These are phyloP conservation scores for Noctua comes DNA, from an alignment of 2,888 invertebrate genomes.

Conservation along the genomic window DNA sequence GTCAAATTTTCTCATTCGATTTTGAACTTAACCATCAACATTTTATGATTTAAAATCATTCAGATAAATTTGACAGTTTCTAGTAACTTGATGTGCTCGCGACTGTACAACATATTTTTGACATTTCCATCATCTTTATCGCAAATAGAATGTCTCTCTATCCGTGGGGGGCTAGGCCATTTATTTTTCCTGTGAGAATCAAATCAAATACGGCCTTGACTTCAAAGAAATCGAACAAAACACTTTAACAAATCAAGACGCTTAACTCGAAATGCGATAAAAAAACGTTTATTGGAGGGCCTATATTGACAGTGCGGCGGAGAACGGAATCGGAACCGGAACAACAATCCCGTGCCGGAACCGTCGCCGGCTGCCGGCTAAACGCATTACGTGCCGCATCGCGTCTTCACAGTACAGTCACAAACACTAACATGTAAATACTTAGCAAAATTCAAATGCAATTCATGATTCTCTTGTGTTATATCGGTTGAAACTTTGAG, in stretches of 20 bases:
- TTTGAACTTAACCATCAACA: no score
- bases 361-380: slow-evolving; percentile 69
- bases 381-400: slow-evolving; percentile 73
- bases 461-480: background rate
- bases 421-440: background rate
- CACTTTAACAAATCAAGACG: slow-evolving; percentile 17
- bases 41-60: no score
- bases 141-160: no score
- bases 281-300: slow-evolving; percentile 49
- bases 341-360: slow-evolving; percentile 84
- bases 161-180: background rate
- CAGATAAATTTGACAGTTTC: no score
- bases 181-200: background rate
- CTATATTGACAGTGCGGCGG: slow-evolving; percentile 57
- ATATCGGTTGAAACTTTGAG: background rate
- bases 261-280: slow-evolving; percentile 28
- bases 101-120: no score
- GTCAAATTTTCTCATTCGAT: no score
- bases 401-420: slow-evolving; percentile 36
- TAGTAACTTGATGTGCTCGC: no score
- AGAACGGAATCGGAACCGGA: slow-evolving; percentile 74
- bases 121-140: no score
- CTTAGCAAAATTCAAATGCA: background rate
- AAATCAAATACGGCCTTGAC: background rate
- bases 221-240: slow-evolving; percentile 32